Conservation (phyloP, 2,797 vertebrate species). For the Bovichtus variegatus region DNA sequence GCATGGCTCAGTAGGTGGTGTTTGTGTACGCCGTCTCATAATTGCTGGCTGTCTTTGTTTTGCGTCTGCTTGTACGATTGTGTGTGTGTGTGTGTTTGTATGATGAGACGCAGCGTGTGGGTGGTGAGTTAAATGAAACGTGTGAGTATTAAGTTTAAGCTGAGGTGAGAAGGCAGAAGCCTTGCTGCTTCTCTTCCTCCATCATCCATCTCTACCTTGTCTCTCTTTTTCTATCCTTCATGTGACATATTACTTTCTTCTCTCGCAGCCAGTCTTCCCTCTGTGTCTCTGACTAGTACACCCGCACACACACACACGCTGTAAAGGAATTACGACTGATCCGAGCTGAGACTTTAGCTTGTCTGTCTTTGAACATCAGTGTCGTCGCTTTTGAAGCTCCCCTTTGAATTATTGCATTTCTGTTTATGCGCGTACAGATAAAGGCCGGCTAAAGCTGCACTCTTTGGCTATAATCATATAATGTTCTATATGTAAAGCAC, state of each 20-base stretch:
- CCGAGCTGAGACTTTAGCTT: slow-evolving; percentile 58
- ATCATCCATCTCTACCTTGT: slow-evolving; percentile 46
- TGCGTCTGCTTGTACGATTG: slow-evolving; percentile 49
- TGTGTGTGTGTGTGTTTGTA: slow-evolving; percentile 4
- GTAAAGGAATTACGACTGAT: slow-evolving; percentile 62
- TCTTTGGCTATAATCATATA: slow-evolving; percentile 35
- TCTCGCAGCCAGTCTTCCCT: slow-evolving; percentile 13
- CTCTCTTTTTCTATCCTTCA: slow-evolving; percentile 25
- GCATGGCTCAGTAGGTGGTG: slow-evolving; percentile 72
- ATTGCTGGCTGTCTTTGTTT: slow-evolving; percentile 78
- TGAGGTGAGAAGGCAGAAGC: slow-evolving; percentile 65
- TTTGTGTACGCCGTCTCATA: slow-evolving; percentile 73
- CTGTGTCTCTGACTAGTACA: not conserved
- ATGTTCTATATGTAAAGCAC: slow-evolving; percentile 27
- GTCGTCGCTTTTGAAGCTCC: slow-evolving; percentile 55
- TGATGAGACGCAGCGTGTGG: slow-evolving; percentile 48
- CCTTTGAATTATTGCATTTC: slow-evolving; percentile 51
- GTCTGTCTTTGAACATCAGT: slow-evolving; percentile 68
- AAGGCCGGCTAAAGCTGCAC: slow-evolving; percentile 12
- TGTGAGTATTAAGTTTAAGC: slow-evolving; percentile 70
- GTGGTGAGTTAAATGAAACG: slow-evolving; percentile 69
- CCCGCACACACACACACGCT: not conserved
- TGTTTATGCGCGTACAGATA: slow-evolving; percentile 47
- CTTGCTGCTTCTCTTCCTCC: slow-evolving; percentile 34
- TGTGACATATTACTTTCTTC: slow-evolving; percentile 32